Evolutionary conservation across 2,888 invertebrate species (phyloP).

Genomic region (Cistogaster globosa): DNA sequence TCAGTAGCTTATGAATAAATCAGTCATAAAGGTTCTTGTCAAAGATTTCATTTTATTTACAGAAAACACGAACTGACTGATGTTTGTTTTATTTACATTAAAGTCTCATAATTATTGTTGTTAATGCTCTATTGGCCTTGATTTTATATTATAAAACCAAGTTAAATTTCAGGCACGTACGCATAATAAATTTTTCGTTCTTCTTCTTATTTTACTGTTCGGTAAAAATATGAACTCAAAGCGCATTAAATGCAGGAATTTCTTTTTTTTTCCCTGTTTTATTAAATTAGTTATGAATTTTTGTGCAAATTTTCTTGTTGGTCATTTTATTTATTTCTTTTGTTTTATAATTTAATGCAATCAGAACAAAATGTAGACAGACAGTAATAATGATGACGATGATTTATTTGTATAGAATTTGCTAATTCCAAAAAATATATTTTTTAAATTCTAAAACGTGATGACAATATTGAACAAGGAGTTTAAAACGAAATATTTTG

Average conservation of each 20-base stretch:
- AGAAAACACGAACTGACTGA: constrained; percentile 5
- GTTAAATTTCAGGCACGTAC: constrained; percentile 70
- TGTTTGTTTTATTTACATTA: constrained; percentile 21
- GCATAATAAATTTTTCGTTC: constrained; percentile 61
- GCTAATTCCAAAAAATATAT: constrained; percentile 48
- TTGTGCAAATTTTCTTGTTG: constrained; percentile 30
- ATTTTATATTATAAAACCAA: constrained; percentile 60
- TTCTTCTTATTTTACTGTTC: not conserved
- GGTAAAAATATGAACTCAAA: constrained; percentile 4
- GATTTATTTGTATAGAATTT: constrained; percentile 45
- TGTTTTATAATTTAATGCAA: constrained; percentile 51
- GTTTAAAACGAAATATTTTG: not conserved
- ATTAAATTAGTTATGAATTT: constrained; percentile 64
- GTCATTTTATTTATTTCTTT: not conserved
- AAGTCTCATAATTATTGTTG: constrained; percentile 56
- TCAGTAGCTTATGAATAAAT: constrained; percentile 60
- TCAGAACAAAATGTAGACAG: constrained; percentile 37
- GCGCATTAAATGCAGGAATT: constrained; percentile 14
- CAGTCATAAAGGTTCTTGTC: constrained; percentile 48
- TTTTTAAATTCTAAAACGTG: constrained; percentile 52
- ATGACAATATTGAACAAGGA: not conserved
- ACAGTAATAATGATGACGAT: not conserved
- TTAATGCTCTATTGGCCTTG: constrained; percentile 62
- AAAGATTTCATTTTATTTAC: constrained; percentile 29
- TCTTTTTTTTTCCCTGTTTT: not conserved